These are phyloP conservation scores for Myotis daubentonii DNA, from an alignment of 2,797 vertebrate species.

Conservation along the genomic window DNA sequence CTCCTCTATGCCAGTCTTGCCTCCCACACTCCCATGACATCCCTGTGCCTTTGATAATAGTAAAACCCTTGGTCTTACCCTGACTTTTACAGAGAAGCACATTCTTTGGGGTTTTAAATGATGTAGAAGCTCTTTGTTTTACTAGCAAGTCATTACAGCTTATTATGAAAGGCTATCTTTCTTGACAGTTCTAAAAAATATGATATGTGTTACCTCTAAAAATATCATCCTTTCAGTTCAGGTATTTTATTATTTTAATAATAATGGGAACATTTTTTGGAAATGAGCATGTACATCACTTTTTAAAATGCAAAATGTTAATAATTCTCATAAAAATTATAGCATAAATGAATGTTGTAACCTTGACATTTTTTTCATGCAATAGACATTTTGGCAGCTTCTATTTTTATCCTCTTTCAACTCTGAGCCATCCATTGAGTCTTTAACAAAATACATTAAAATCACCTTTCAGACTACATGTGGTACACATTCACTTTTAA, in stretches of 20 bases:
- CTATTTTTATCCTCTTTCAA: background rate
- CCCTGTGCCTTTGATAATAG: slow-evolving; percentile 27
- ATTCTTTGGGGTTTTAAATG: slow-evolving; percentile 66
- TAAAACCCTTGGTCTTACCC: slow-evolving; percentile 49
- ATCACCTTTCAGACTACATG: slow-evolving; percentile 26
- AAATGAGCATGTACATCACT: background rate
- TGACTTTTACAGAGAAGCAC: slow-evolving; percentile 58
- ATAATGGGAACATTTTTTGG: background rate
- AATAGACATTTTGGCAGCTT: slow-evolving; percentile 28
- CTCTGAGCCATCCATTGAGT: slow-evolving; percentile 39
- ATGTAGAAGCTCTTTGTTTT: slow-evolving; percentile 60
- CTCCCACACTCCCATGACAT: background rate
- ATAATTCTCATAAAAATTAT: slow-evolving; percentile 52
- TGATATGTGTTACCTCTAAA: slow-evolving; percentile 40
- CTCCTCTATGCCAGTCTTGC: background rate
- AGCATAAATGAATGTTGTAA: slow-evolving; percentile 59
- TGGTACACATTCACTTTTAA: slow-evolving; percentile 67
- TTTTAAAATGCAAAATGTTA: background rate
- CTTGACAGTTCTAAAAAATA: slow-evolving; percentile 56
- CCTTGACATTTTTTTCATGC: background rate
- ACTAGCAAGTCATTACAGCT: slow-evolving; percentile 52
- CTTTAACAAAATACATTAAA: slow-evolving; percentile 63
- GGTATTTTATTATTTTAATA: slow-evolving; percentile 45
- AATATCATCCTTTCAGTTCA: slow-evolving; percentile 1
- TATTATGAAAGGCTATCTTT: slow-evolving; percentile 64